Evolutionary conservation across 2,888 invertebrate genomes (phyloP).

Genomic region (Eurois occulta): DNA sequence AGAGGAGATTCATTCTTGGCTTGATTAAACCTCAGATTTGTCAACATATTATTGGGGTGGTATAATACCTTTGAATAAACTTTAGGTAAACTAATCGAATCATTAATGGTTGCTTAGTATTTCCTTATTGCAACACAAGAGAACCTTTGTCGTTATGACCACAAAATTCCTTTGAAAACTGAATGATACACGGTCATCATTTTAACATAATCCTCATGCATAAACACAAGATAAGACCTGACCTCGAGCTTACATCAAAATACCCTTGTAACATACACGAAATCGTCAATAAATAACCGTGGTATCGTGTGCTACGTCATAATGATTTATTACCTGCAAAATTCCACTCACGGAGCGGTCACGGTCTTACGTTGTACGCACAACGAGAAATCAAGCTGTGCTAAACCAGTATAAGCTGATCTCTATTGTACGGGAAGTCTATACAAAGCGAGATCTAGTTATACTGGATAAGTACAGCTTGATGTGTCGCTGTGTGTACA

Average conservation of each 20-base stretch:
- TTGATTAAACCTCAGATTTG: not conserved
- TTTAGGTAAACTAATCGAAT: too few species aligned
- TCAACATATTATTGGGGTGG: not conserved
- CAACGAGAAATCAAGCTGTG: not conserved
- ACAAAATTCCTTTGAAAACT: not conserved
- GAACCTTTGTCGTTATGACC: not conserved
- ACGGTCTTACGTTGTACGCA: slow-evolving; percentile 62
- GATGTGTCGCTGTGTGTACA: slow-evolving; percentile 20
- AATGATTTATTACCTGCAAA: slow-evolving; percentile 79
- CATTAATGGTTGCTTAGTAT: not conserved
- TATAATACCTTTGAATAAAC: too few species aligned
- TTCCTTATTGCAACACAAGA: not conserved
- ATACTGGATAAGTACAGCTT: not conserved
- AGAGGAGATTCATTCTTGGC: not conserved
- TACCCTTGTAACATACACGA: slow-evolving; percentile 28
- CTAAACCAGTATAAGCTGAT: not conserved
- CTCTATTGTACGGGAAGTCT: not conserved
- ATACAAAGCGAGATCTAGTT: not conserved
- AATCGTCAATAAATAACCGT: slow-evolving; percentile 54
- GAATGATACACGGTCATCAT: not conserved
- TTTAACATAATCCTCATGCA: slow-evolving; percentile 2
- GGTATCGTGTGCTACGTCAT: slow-evolving; percentile 67
- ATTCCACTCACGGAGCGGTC: slow-evolving; percentile 70
- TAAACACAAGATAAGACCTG: slow-evolving; percentile 17
- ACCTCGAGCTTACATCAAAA: slow-evolving; percentile 19